phyloP scores from a whole-genome alignment of 1,140 invertebrate genomes.

The Hetaerina americana region DNA sequence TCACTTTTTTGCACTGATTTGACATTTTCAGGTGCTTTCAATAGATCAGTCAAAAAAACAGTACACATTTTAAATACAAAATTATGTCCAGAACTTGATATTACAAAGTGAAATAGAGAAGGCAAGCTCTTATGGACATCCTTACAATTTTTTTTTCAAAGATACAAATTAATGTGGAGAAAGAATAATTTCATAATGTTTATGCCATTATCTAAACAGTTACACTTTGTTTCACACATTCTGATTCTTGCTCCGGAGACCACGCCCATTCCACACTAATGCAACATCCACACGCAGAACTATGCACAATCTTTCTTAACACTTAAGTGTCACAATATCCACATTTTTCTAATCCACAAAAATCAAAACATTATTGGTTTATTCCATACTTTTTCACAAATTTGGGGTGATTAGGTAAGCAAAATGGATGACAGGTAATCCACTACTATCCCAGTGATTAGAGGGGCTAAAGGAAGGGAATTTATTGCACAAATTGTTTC shows the following conservation, averaged over 20 bases:
- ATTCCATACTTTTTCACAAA: not conserved
- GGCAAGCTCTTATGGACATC: not conserved
- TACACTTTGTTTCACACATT: not conserved
- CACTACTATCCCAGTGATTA: not conserved
- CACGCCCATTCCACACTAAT: not conserved
- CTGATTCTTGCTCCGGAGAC: not conserved
- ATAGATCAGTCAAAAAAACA: not conserved
- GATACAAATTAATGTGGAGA: not conserved
- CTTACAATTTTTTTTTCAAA: not conserved
- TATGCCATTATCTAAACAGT: not conserved
- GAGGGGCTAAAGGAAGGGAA: not conserved
- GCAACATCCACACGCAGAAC: not conserved
- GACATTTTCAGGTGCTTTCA: not conserved
- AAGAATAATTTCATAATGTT: not conserved
- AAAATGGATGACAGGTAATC: not conserved
- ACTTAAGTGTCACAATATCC: not conserved
- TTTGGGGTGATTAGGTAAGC: not conserved
- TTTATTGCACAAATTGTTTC: slow-evolving; percentile 1
- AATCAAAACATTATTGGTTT: not conserved
- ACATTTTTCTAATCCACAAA: not conserved
- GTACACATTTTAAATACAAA: not conserved
- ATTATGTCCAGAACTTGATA: not conserved
- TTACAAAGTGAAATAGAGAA: not conserved
- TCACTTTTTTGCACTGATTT: not conserved
- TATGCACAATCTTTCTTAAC: not conserved